Conservation (phyloP, 2,113 vertebrate genomes). For the Bos taurus region ARS-UCD2.0 NC_037331.1:59480501-59481000, state of each 20-base stretch:
- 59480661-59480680: not conserved
- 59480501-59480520: not conserved
- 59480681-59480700: not conserved
- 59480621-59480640: not conserved
- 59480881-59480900: not conserved
- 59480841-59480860: not conserved
- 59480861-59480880: not conserved
- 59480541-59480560: not conserved
- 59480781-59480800: not conserved
- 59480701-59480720: not conserved
- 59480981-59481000: fast-evolving
- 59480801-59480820: not conserved
- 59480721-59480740: not conserved
- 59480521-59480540: not conserved
- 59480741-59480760: not conserved
- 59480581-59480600: not conserved
- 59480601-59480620: not conserved
- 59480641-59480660: not conserved
- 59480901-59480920: not conserved
- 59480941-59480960: not conserved
- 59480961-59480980: not conserved
- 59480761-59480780: not conserved
- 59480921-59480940: not conserved
- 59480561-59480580: not conserved
- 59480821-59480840: not conserved